Evolutionary conservation across 1,140 invertebrate genomes (phyloP).

Genomic region (Thaumatotibia leucotreta): DNA sequence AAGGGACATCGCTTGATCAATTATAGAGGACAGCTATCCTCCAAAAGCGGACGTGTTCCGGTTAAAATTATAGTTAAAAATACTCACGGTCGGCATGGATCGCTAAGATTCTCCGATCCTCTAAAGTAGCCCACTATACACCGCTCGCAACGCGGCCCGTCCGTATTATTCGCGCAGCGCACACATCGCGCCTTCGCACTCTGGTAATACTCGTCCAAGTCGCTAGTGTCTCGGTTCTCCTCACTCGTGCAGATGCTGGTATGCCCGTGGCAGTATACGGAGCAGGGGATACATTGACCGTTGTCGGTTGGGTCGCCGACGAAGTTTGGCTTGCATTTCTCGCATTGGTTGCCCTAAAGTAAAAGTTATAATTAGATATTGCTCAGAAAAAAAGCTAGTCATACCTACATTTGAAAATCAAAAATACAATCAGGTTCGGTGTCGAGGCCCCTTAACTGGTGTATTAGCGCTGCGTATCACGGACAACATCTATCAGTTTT

Average conservation of each 20-base stretch:
- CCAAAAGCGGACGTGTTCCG: too few species aligned
- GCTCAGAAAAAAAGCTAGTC: too few species aligned
- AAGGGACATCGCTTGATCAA: too few species aligned
- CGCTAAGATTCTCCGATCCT: constrained; percentile 85
- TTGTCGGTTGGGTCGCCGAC: constrained; percentile 94
- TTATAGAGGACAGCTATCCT: too few species aligned
- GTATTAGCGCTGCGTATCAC: too few species aligned
- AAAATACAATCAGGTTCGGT: too few species aligned
- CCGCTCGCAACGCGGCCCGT: constrained; percentile 88
- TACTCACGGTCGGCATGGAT: constrained; percentile 85
- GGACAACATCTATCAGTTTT: too few species aligned
- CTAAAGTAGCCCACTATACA: constrained; percentile 92
- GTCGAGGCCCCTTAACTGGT: too few species aligned
- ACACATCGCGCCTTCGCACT: constrained; percentile 87
- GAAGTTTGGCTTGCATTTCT: constrained; percentile 91
- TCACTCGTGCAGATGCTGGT: constrained; percentile 85
- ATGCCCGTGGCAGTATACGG: constrained; percentile 93
- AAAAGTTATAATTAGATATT: constrained; percentile 23
- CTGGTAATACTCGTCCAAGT: constrained; percentile 76
- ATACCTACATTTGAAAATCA: background rate
- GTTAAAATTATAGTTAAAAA: too few species aligned
- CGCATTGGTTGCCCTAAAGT: constrained; percentile 85
- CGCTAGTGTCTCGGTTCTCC: constrained; percentile 56
- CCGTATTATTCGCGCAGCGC: constrained; percentile 91
- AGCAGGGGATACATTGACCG: constrained; percentile 91